phyloP scores from a whole-genome alignment of 35 echinoderm and acorn worm genomes.

The Amphiura filiformis region DNA sequence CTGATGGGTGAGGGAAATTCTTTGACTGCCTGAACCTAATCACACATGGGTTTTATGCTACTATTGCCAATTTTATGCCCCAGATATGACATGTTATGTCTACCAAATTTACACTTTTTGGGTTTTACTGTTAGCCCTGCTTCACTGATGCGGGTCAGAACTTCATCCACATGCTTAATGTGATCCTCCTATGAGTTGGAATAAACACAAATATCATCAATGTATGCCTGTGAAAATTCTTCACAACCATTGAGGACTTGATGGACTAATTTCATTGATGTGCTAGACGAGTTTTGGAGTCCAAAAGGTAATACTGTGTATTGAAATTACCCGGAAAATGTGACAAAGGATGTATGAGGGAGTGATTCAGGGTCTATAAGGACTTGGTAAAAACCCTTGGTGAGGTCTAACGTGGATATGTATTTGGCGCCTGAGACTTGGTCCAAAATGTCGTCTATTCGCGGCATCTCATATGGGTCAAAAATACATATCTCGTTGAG shows the following conservation, averaged over 20 bases:
- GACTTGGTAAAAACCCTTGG: background rate
- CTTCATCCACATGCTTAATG: background rate
- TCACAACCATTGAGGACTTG: background rate
- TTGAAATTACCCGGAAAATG: background rate
- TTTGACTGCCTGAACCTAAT: background rate
- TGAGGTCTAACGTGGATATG: background rate
- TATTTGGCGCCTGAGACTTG: background rate
- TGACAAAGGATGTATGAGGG: background rate
- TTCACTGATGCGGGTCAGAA: background rate
- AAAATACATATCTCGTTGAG: slow-evolving; percentile 24
- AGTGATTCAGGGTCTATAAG: background rate
- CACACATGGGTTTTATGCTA: background rate
- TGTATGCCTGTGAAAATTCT: background rate
- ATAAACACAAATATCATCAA: background rate
- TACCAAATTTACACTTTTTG: background rate
- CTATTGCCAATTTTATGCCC: background rate
- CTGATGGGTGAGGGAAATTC: background rate
- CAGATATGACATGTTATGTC: background rate
- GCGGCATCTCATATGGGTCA: background rate
- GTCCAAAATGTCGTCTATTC: background rate
- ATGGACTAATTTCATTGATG: background rate
- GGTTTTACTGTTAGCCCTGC: background rate
- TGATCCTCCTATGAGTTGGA: background rate
- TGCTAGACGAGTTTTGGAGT: background rate
- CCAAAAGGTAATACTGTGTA: background rate